Base-by-base conservation (phyloP, 2,113 vertebrate species). In the Tupaia chinensis region DNA sequence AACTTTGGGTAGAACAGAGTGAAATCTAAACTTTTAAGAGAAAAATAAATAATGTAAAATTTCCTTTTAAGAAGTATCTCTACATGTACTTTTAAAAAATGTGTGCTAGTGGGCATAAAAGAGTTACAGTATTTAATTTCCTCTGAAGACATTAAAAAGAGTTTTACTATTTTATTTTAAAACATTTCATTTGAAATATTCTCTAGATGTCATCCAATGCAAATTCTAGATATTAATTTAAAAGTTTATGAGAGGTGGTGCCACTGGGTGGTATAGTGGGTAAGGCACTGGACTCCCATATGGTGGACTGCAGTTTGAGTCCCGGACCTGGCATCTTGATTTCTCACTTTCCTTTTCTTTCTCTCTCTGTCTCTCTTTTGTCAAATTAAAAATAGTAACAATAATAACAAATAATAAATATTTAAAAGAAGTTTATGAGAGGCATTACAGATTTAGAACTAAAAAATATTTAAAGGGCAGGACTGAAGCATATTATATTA, bases 31-130 rank as follows among this genome's bases (percentile, higher is more conserved):
- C 44, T 27, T 81, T 16, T 81, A 86, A 29, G 25, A 76, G n/a
- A 85, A 79, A 82, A 78, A 44, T 44, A 66, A 32, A 78, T 58
- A 32, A n/a, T 69, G 13, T 63, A 87, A 58, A 34, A n/a, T 66
- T 89, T 85, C 25, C 19, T 77, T 87, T 87, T 83, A 69, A 70
- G 27, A 19, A 72, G n/a, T 72, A 87, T 80, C 44, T 94, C 65
- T 80, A 76, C 7, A 17, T 78, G 20, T 22, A 78, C 60, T 93
- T 93, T n/a, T 13, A 20, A 7, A 44, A 70, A 65, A 63, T 70
- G 32, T 27, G 1, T 61, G 72, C 84, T 12, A 87, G 5, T 34
- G 7, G 12, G 6, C 15, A 89, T 82, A 81, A 92, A 82, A 70
- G 29, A 84, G 16, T 27, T 65, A 17, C 25, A 4, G 4, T 80